A percentile compares a stretch with the other conserved stretches of the same genome.
Evolutionary conservation across 2,888 invertebrate genomes (phyloP).

Genomic region (Didymodactylos carnosus): DNA sequence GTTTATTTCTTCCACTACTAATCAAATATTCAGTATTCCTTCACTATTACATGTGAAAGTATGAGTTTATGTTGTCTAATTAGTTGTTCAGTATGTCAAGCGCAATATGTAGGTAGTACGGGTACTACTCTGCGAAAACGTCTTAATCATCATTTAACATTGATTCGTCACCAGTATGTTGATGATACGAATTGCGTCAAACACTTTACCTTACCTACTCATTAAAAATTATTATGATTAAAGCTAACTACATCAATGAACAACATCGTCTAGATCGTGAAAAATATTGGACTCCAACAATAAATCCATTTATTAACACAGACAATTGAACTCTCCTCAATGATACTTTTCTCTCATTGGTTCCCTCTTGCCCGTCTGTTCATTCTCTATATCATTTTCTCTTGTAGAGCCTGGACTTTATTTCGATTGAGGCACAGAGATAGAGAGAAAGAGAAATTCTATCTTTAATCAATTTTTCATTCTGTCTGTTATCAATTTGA

Average conservation of each 20-base stretch:
- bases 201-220: not conserved
- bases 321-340: no score
- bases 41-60: not conserved
- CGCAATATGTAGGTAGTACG: not conserved
- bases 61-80: not conserved
- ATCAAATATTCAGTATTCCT: not conserved
- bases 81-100: not conserved
- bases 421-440: no score
- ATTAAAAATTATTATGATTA: not conserved
- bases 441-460: no score
- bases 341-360: no score
- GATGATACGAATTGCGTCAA: not conserved
- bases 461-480: no score
- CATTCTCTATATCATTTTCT: no score
- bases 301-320: no score
- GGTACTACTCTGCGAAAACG: not conserved
- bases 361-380: no score
- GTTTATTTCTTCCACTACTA: not conserved
- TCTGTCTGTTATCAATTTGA: no score
- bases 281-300: no score
- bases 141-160: not conserved
- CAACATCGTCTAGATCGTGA: not conserved
- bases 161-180: not conserved
- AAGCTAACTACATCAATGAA: not conserved
- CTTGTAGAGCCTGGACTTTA: no score